Percentiles rank a stretch among this genome's conserved stretches.
These are phyloP conservation scores for Nomada fabriciana DNA, from an alignment of 2,888 invertebrate genomes.

Conservation along the genomic window DNA sequence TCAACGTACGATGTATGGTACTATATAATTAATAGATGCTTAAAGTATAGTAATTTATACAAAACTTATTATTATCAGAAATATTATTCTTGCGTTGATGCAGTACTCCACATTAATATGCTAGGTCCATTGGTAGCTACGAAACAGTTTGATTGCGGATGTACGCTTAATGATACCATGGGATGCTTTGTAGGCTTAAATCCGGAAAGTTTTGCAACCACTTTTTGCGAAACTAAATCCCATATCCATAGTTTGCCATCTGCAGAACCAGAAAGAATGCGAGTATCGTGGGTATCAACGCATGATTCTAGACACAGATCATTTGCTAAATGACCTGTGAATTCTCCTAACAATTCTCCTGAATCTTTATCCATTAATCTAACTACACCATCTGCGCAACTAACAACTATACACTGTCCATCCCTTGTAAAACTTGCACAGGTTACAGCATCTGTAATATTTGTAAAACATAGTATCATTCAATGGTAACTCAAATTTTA, in stretches of 20 bases:
- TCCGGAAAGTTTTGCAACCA: slow-evolving; percentile 83
- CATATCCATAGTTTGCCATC: slow-evolving; percentile 94
- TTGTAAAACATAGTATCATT: background rate
- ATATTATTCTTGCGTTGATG: slow-evolving; percentile 21
- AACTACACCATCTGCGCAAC: slow-evolving; percentile 93
- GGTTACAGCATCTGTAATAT: slow-evolving; percentile 89
- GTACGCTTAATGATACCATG: slow-evolving; percentile 89
- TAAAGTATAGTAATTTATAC: background rate
- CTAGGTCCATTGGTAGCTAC: slow-evolving; percentile 91
- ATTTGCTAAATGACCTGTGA: slow-evolving; percentile 92
- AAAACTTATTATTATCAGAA: background rate
- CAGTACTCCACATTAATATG: slow-evolving; percentile 88
- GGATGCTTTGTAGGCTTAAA: slow-evolving; percentile 82
- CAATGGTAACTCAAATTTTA: background rate
- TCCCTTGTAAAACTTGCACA: slow-evolving; percentile 95
- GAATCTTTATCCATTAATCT: slow-evolving; percentile 95
- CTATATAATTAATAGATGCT: background rate
- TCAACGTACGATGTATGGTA: background rate
- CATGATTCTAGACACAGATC: slow-evolving; percentile 95
- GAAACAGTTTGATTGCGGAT: slow-evolving; percentile 90
- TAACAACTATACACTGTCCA: slow-evolving; percentile 95
- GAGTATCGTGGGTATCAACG: slow-evolving; percentile 93
- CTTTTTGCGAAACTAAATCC: slow-evolving; percentile 93
- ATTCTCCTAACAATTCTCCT: slow-evolving; percentile 91
- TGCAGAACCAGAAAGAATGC: slow-evolving; percentile 95